Base-by-base conservation (phyloP, 2,888 invertebrate species). In the Pristionchus maxplancki region DNA sequence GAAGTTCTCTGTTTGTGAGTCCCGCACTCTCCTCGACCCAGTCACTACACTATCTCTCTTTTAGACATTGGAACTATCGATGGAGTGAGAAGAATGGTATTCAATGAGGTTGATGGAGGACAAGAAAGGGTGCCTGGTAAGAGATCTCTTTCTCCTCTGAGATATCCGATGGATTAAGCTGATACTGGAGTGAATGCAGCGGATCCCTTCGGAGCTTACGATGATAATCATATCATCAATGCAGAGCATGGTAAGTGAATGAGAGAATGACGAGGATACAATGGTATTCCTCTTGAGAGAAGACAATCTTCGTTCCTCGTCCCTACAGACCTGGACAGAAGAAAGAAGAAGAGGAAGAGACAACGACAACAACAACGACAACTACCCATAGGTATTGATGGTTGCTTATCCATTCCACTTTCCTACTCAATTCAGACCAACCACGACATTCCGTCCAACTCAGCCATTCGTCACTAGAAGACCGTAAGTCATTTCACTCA, bases 261-360 rank as follows among this genome's bases (percentile, higher is more conserved):
- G 53, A 58, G 58, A 11, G 37, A 83, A 8, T 34, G n/a, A 34
- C 1, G 8, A 28, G 53, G 28, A 13, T 40, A 15, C n/a, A 13
- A 64, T 5, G 6, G 28, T n/a, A 40, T 20, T 37, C 34, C 34
- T 34, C 17, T 90, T 86, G 88, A 93, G 93, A 94, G 90, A 91
- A 91, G 84, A 90, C 92, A 28, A 90, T 94, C 6, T 94, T 94
- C 89, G 92, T 94, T 37, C 94, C 94, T 24, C 90, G 91, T 40
- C 92, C 92, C 28, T 94, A 94, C 89, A 87, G 94, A 62, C 94
- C 93, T n/a, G 93, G 92, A 34, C 92, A 91, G 37, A 90, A 91
- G 78, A 90, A 91, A 84, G 91, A 91, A 81, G 91, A 92, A 78
- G 90, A 90, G 50, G 91, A 89, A 87, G 89, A 89, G 31, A 89